Percentiles rank a stretch among this genome's conserved stretches.
phyloP scores from a whole-genome alignment of 2,113 vertebrate genomes.

The Megatriorchis doriae region DNA sequence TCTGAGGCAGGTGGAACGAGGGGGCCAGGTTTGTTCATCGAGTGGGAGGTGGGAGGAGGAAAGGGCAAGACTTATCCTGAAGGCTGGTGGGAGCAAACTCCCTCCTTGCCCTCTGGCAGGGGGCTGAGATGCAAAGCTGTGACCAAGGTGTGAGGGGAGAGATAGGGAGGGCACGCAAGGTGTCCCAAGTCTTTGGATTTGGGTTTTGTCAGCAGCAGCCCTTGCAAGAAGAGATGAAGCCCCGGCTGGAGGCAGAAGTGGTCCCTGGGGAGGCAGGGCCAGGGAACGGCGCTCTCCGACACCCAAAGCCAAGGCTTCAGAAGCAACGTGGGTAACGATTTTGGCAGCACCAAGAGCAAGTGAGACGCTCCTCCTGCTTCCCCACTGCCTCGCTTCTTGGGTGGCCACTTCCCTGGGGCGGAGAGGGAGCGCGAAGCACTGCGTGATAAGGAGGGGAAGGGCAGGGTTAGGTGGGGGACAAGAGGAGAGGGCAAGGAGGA shows the following conservation, averaged over 20 bases:
- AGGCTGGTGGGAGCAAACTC: neutral
- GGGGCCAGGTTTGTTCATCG: neutral
- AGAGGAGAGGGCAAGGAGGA: neutral
- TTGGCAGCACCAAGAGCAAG: neutral
- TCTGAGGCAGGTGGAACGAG: neutral
- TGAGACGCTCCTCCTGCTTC: neutral
- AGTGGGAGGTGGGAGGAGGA: neutral
- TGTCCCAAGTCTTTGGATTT: neutral
- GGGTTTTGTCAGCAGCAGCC: neutral
- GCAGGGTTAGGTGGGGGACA: neutral
- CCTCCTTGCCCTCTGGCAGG: neutral
- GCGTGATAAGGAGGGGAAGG: neutral
- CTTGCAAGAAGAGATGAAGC: neutral
- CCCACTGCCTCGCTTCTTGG: neutral
- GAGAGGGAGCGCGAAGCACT: neutral
- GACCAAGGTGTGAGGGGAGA: neutral
- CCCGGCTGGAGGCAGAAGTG: neutral
- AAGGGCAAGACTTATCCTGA: neutral
- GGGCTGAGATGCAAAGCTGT: neutral
- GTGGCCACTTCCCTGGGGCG: neutral
- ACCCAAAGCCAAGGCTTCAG: neutral
- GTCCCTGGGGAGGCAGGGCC: neutral
- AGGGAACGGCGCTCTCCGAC: rapidly evolving
- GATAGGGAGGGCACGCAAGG: neutral
- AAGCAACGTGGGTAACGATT: neutral